Percentiles rank a stretch among this genome's conserved stretches.
These are phyloP conservation scores for Rhadina sibilatrix DNA, from an alignment of 2,113 vertebrate genomes.

Conservation along the genomic window DNA sequence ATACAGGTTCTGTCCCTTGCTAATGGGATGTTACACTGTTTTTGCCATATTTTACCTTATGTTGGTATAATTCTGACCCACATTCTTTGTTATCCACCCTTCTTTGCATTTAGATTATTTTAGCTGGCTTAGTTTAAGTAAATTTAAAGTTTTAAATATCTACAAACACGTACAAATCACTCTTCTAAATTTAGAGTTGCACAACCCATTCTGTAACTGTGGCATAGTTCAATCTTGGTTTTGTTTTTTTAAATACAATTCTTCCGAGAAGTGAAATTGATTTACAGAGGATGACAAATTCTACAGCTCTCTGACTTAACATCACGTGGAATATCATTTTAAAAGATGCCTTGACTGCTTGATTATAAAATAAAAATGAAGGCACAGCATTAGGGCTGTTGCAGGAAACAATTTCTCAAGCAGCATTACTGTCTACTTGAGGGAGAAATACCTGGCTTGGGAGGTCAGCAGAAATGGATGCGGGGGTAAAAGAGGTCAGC, in stretches of 20 bases:
- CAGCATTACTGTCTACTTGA: constrained; percentile 3
- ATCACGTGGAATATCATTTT: not conserved
- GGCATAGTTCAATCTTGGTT: not conserved
- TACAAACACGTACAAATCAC: not conserved
- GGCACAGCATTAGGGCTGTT: not conserved
- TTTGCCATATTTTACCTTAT: not conserved
- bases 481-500: not conserved
- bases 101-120: not conserved
- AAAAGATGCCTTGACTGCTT: not conserved
- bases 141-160: not conserved
- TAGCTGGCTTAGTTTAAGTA: not conserved
- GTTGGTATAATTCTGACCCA: not conserved
- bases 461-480: constrained; percentile 24
- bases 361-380: not conserved
- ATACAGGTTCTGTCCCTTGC: not conserved
- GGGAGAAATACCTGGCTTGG: constrained; percentile 3
- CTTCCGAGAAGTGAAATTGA: not conserved
- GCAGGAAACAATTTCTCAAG: constrained; percentile 5
- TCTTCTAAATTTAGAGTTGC: not conserved
- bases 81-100: not conserved
- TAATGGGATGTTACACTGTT: not conserved
- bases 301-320: not conserved
- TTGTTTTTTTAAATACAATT: not conserved
- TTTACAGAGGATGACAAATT: not conserved
- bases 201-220: not conserved